Evolutionary conservation across 2,888 invertebrate species (phyloP), one percentile per base, ranked within the genome.

Genomic region (Polyploca ridens): DNA sequence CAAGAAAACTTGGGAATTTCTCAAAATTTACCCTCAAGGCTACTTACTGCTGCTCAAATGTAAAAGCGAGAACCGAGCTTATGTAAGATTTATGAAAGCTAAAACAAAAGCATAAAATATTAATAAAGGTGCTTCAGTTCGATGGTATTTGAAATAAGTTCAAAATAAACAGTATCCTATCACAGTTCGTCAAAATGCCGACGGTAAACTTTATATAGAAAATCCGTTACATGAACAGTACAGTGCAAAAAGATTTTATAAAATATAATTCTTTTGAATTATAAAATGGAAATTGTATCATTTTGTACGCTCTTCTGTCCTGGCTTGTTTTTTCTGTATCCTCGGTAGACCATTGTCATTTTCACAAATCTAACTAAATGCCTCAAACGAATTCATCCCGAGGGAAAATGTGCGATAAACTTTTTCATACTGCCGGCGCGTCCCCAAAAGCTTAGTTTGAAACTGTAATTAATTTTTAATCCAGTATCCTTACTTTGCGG

Each of bases 381-480:
- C 62, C 66, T 72, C 63, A 27, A 71, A 73, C 64, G 69, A 65
- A 71, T 69, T 69, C 71, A 75, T 67, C 72, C 65, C 63, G 62
- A 69, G 74, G 77, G 77, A 80, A 81, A 75, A 81, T 75, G 73
- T 69, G 70, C 69, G 75, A 74, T 76, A 74, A 87, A 84, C 80
- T 85, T 87, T 87, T 85, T 82, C 73, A 75, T 77, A 74, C 71
- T 66, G 73, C 65, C 77, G 71, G 61, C 14, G 61, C 27, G 77
- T 77, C 76, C 80, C 79, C 66, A 75, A 82, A 86, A 85, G 84
- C 85, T 80, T 81, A 82, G 83, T 83, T 84, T 74, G 70, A 74
- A 88, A 88, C 85, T 85, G 85, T 90, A 89, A 91, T 90, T 90
- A 90, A 90, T 90, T 90, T 90, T 90, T 89, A 91, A 91, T 90